Conservation (phyloP, 2,113 vertebrate genomes). For the Aplodontia rufa region DNA sequence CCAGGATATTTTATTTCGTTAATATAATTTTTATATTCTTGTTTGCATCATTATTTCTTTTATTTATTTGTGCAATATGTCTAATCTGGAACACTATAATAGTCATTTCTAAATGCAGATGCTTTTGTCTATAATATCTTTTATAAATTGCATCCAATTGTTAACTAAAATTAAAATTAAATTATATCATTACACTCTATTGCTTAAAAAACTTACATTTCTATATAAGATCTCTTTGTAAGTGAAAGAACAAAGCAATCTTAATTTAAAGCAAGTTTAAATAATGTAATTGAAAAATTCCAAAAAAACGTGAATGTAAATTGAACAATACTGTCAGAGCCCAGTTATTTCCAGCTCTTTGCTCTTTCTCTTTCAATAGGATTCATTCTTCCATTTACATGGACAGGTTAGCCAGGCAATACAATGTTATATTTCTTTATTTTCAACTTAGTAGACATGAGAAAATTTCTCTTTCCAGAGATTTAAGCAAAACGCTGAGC, state of each 20-base stretch:
- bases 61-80: background rate
- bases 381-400: background rate
- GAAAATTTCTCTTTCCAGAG: background rate
- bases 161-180: background rate
- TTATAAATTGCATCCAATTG: background rate
- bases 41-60: background rate
- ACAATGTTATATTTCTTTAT: background rate
- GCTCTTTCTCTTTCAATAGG: background rate
- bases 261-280: background rate
- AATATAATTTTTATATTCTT: background rate
- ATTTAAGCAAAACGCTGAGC: background rate
- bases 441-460: background rate
- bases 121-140: background rate
- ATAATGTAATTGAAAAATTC: background rate
- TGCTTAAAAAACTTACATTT: background rate
- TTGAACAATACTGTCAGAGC: background rate
- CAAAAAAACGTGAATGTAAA: background rate
- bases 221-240: background rate
- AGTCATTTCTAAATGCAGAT: background rate
- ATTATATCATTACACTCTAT: background rate
- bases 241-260: background rate
- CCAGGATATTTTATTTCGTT: background rate
- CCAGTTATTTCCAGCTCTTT: background rate
- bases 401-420: background rate
- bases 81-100: background rate